Evolutionary conservation across 2,113 vertebrate species (phyloP).

Genomic region (Crotalus viridis): DNA sequence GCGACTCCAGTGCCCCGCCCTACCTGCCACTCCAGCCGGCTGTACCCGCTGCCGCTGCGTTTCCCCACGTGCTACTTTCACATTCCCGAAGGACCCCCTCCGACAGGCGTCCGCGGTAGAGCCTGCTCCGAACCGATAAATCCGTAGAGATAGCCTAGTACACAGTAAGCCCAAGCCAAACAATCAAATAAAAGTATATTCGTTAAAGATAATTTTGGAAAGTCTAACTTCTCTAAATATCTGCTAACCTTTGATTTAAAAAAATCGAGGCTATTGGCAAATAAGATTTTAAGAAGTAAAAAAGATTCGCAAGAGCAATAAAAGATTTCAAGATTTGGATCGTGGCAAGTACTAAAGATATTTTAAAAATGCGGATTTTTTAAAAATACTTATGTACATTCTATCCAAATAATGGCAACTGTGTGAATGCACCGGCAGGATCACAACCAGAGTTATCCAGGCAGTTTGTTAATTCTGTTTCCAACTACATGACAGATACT

Average conservation of each 20-base stretch:
- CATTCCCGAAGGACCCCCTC: neutral
- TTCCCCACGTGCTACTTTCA: slow-evolving; percentile 9
- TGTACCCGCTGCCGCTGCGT: neutral
- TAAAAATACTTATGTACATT: neutral
- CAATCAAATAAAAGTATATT: neutral
- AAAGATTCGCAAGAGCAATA: neutral
- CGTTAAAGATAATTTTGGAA: neutral
- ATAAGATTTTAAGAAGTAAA: neutral
- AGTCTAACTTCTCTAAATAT: neutral
- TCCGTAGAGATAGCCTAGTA: neutral
- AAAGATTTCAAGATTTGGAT: neutral
- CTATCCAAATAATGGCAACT: neutral
- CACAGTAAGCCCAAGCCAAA: neutral
- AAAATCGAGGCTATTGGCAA: neutral
- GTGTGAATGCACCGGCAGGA: neutral
- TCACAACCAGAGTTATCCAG: neutral
- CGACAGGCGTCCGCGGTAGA: neutral
- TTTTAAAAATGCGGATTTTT: neutral
- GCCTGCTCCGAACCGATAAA: neutral
- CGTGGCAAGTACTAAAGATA: neutral
- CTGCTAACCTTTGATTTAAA: neutral
- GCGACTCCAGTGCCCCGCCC: neutral
- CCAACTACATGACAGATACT: neutral
- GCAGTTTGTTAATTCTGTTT: neutral
- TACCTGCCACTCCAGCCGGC: slow-evolving; percentile 28